Percentiles rank a stretch among this genome's conserved stretches.
Evolutionary conservation across 2,888 invertebrate species (phyloP).

Genomic region (Megamerina dolium): DNA sequence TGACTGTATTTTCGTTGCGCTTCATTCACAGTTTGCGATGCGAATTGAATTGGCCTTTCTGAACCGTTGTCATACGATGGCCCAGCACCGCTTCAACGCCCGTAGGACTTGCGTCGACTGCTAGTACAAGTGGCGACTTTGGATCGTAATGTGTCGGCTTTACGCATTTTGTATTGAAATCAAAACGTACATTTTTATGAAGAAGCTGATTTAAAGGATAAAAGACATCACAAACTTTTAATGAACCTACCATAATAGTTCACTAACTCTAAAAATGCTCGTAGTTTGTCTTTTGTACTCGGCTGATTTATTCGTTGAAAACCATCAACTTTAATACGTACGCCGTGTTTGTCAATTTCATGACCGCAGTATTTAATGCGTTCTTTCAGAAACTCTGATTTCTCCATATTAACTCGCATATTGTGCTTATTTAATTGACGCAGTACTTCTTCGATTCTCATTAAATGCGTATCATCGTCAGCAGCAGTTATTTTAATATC

Average conservation of each 20-base stretch:
- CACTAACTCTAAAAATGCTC: constrained; percentile 26
- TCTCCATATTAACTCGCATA: constrained; percentile 27
- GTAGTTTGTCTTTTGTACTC: constrained; percentile 26
- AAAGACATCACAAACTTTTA: constrained; percentile 28
- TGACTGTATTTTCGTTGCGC: constrained; percentile 20
- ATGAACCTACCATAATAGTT: constrained; percentile 39
- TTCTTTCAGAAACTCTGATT: constrained; percentile 29
- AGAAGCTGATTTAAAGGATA: constrained; percentile 31
- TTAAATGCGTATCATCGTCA: constrained; percentile 25
- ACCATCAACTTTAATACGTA: constrained; percentile 34
- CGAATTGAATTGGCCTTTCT: constrained; percentile 36
- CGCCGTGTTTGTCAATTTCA: constrained; percentile 31
- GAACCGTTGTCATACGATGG: constrained; percentile 20
- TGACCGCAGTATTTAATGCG: constrained; percentile 31
- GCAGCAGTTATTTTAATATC: constrained; percentile 28
- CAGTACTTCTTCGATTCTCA: constrained; percentile 25
- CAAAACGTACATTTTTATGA: constrained; percentile 23
- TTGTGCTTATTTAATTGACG: constrained; percentile 23
- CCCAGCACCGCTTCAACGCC: constrained; percentile 36
- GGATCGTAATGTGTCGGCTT: constrained; percentile 28
- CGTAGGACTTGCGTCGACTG: constrained; percentile 29
- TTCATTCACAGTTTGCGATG: constrained; percentile 29
- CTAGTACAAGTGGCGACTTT: constrained; percentile 25
- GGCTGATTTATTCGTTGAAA: constrained; percentile 27
- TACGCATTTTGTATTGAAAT: constrained; percentile 24